Conservation (phyloP, 2,888 invertebrate genomes). For the Sarcophaga rosellei region DNA sequence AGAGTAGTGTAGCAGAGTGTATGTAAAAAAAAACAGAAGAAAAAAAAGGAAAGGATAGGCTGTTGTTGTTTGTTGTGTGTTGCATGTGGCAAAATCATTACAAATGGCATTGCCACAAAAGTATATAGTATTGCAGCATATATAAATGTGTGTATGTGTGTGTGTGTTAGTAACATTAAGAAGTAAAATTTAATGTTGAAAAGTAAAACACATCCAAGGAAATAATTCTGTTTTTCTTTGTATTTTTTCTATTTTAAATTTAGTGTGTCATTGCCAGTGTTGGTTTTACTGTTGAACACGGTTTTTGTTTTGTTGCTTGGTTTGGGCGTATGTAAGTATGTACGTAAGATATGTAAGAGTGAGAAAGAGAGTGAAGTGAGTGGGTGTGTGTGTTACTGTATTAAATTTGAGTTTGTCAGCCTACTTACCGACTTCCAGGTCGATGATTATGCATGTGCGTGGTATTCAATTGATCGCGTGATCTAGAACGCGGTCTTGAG, state of each 20-base stretch:
- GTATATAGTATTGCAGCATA: not conserved
- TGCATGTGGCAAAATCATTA: constrained; percentile 46
- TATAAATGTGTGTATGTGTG: not conserved
- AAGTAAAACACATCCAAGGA: not conserved
- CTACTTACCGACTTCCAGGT: constrained; percentile 88
- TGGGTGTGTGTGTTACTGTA: constrained; percentile 54
- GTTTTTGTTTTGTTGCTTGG: not conserved
- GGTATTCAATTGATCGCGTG: constrained; percentile 85
- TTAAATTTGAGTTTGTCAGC: constrained; percentile 50
- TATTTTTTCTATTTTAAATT: constrained; percentile 14
- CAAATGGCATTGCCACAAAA: constrained; percentile 37
- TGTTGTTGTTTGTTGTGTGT: not conserved
- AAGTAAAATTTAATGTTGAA: not conserved
- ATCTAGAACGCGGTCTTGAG: constrained; percentile 89
- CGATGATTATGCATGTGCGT: constrained; percentile 82
- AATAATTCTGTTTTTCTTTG: not conserved
- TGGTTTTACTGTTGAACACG: not conserved
- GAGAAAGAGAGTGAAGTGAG: not conserved
- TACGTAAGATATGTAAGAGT: too few species aligned
- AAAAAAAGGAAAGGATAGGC: not conserved
- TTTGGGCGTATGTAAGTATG: constrained; percentile 45
- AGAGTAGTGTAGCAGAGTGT: constrained; percentile 2
- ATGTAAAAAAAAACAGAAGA: not conserved
- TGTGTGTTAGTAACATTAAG: not conserved
- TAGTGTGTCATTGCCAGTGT: constrained; percentile 31